Conservation (phyloP, 53 echinoderm and acorn worm species). For the Crossaster papposus region DNA sequence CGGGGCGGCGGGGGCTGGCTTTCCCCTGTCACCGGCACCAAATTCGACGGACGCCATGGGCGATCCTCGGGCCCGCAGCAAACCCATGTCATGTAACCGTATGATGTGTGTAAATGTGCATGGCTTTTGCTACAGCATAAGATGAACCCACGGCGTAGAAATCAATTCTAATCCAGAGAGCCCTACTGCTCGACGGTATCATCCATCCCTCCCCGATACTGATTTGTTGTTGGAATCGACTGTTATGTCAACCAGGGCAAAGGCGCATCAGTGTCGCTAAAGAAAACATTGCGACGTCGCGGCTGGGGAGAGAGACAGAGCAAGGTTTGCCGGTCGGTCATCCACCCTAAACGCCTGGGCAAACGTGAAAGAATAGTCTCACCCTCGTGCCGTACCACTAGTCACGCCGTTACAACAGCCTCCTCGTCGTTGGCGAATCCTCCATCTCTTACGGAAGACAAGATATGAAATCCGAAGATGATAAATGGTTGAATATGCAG, state of each 20-base stretch:
- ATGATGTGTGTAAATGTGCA: not conserved
- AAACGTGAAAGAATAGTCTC: not conserved
- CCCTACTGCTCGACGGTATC: not conserved
- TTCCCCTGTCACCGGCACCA: constrained; percentile 10
- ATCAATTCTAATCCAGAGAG: constrained; percentile 52
- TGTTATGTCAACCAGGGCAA: constrained; percentile 19
- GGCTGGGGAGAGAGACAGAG: not conserved
- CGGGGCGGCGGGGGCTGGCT: not conserved
- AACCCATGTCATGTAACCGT: not conserved
- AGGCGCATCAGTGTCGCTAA: not conserved
- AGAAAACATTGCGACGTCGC: constrained; percentile 17
- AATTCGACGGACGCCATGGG: constrained; percentile 43
- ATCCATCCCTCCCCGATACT: constrained; percentile 4
- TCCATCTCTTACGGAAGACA: constrained; percentile 11
- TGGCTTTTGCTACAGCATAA: not conserved
- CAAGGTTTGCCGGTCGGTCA: constrained; percentile 34
- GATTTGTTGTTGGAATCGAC: constrained; percentile 55
- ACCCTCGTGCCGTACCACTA: not conserved
- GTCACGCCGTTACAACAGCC: not conserved
- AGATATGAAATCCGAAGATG: constrained; percentile 51
- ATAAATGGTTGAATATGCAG: constrained; percentile 43
- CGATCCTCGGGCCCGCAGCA: not conserved
- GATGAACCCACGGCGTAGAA: constrained; percentile 27
- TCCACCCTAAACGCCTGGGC: constrained; percentile 11
- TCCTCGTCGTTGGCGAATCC: not conserved